Base-by-base conservation (phyloP, 2,888 invertebrate genomes). In the Agonopterix heracliana region DNA sequence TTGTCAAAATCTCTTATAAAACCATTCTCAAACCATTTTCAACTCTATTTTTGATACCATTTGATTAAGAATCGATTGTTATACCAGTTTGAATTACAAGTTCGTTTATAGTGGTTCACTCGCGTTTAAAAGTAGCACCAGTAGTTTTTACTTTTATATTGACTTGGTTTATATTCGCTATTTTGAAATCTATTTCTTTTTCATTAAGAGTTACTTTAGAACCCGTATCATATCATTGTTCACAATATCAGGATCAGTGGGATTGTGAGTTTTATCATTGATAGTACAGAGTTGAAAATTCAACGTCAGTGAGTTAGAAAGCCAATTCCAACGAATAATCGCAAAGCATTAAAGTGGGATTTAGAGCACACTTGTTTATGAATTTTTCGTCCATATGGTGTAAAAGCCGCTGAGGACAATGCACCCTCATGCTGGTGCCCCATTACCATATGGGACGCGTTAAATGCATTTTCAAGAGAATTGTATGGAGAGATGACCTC, bases 351-450 rank as follows among this genome's bases (percentile, higher is more conserved):
- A 75, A 72, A 81, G 78, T 70, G 66, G 71, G 78, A 81, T 80
- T 81, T 72, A 57, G 78, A 65, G 76, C 75, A 71, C 82, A 86
- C 87, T 86, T 86, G 85, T 85, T 84, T 83, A 78, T 81, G 72
- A 81, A 81, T 83, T 88, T 85, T 81, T 80, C 64, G 69, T 74
- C 79, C 89, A 89, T 89, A 89, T 89, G 89, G 89, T 82, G 69
- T 81, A 83, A 83, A 82, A 85, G 84, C 86, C 73, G 79, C 73
- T 59, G 61, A 67, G 76, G 72, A 86, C 87, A 88, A 86, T 85
- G 73, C 72, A 68, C 87, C 87, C 85, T 69, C 77, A 87, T 84
- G 63, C 64, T 55, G 63, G 70, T 66, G 60, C 76, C 67, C 74
- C 59, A 74, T 81, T 81, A 79, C 82, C 88, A 86, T 89, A 89